Evolutionary conservation across 2,113 vertebrate species (phyloP), one percentile per base, ranked within the genome.

Genomic region (Aythya baeri): DNA sequence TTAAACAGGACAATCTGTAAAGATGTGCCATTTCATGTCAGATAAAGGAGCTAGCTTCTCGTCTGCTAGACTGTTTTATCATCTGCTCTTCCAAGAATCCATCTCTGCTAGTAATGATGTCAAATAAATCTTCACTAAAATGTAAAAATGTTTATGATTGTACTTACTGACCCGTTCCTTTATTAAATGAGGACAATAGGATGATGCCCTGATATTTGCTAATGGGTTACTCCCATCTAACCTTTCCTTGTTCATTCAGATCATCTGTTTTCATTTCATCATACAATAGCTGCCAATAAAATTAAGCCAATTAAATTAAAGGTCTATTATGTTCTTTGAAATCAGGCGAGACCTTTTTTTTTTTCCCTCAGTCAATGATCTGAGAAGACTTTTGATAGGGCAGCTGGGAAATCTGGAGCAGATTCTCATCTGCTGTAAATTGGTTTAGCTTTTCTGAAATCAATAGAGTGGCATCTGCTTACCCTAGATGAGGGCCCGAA

Each of bases 261-360:
- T 96, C 73, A 96, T 95, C 81, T 92, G 86, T 96, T 95, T 97
- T 96, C 94, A 96, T 96, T 97, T 96, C 81, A 85, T 80, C 92
- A 79, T 91, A 87, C 74, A 93, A 84, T 82, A 92, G 81, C 52
- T 94, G 94, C 92, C 96, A 96, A 95, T 94, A 97, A 95, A 95
- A 95, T 94, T 94, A 94, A 89, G 91, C 86, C 86, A 91, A 96
- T 97, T 92, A 95, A 97, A 96, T 96, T 96, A 96, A 95, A 93
- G 50, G 74, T 96, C 88, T 96, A 83, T 95, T 94, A 97, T 67
- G 54, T 89, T 92, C 84, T 91, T 90, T 79, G 74, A 94, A 84
- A 89, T 71, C 66, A 91, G 81, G 83, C 94, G 74, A 96, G 91
- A 92, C 71, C 74, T 92, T 89, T 94, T 92, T 91, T 86, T 86